Evolutionary conservation across 2,888 invertebrate species (phyloP).

Genomic region (Dasysyrphus albostriatus): DNA sequence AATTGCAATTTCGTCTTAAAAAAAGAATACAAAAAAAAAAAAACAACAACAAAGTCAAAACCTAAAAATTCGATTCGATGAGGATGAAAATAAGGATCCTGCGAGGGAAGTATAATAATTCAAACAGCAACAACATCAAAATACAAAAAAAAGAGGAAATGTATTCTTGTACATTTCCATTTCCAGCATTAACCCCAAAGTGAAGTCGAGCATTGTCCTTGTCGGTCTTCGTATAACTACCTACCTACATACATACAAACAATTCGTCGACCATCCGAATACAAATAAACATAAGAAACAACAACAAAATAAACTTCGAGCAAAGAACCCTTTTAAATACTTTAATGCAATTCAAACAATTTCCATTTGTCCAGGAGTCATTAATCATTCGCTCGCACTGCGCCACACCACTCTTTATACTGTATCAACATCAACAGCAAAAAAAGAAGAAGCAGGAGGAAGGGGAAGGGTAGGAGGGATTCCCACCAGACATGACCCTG

Average conservation of each 20-base stretch:
- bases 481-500: slow-evolving; percentile 70
- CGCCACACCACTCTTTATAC: slow-evolving; percentile 39
- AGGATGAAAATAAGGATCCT: slow-evolving; percentile 46
- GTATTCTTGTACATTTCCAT: slow-evolving; percentile 58
- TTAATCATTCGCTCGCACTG: slow-evolving; percentile 81
- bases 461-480: slow-evolving; percentile 74
- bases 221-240: slow-evolving; percentile 4
- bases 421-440: neutral
- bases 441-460: slow-evolving; percentile 66
- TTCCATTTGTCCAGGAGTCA: slow-evolving; percentile 83
- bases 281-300: slow-evolving; percentile 13
- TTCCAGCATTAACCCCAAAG: slow-evolving; percentile 70
- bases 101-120: slow-evolving; percentile 19
- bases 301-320: slow-evolving; percentile 48
- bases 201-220: slow-evolving; percentile 54
- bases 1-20: slow-evolving; percentile 30
- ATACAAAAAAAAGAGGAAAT: slow-evolving; percentile 51
- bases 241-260: neutral
- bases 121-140: slow-evolving; percentile 31
- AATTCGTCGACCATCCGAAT: slow-evolving; percentile 35
- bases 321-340: slow-evolving; percentile 78
- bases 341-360: slow-evolving; percentile 83
- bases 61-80: slow-evolving; percentile 54
- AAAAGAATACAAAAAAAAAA: slow-evolving; percentile 28
- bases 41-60: slow-evolving; percentile 18